phyloP scores from a whole-genome alignment of 1,140 invertebrate genomes.

The Lucilia cuprina region DNA sequence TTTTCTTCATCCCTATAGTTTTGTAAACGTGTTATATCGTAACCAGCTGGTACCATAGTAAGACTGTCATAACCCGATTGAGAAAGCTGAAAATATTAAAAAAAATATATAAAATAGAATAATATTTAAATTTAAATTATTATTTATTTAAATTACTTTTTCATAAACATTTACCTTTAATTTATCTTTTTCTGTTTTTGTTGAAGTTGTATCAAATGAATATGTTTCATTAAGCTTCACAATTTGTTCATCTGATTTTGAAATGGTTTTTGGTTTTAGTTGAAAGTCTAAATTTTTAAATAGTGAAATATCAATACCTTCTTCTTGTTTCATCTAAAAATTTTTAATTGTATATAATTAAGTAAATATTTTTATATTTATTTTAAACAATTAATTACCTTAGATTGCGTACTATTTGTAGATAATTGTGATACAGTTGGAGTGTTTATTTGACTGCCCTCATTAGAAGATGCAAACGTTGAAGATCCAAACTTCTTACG shows the following conservation, averaged over 20 bases:
- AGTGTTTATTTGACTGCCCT: background rate
- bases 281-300: background rate
- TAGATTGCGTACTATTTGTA: background rate
- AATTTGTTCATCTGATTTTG: background rate
- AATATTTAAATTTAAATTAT: no score
- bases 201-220: background rate
- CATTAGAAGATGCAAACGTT: background rate
- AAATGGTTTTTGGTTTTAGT: background rate
- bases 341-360: background rate
- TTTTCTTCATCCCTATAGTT: constrained; percentile 38
- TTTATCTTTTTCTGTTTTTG: background rate
- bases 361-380: background rate
- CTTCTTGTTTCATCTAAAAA: background rate
- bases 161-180: background rate
- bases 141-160: background rate
- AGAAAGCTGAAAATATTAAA: background rate
- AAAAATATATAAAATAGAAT: constrained; percentile 10
- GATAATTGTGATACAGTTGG: background rate
- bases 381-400: background rate
- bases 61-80: constrained; percentile 33
- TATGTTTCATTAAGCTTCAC: background rate
- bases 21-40: constrained; percentile 34
- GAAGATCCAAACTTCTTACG: background rate
- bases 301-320: background rate
- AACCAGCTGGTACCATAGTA: constrained; percentile 38